Percentiles rank a stretch among this genome's conserved stretches.
Evolutionary conservation across 2,113 vertebrate genomes (phyloP).

Genomic region (Gymnocephalus cernua): DNA sequence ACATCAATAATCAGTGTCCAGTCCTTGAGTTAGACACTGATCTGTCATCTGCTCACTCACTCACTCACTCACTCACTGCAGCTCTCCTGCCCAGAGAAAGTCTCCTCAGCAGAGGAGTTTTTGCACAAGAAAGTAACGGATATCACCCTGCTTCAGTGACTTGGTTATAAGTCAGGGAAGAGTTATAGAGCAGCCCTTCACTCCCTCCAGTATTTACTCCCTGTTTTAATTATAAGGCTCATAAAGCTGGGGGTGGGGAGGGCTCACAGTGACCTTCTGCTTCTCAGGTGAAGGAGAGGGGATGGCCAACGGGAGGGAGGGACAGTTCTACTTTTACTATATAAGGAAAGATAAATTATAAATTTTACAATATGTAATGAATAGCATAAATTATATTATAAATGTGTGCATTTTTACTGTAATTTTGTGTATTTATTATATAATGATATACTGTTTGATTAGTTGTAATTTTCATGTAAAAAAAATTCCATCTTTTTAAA

Average conservation of each 20-base stretch:
- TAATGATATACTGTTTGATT: background rate
- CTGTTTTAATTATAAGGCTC: conserved; percentile 88
- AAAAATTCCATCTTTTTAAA: conserved; percentile 20
- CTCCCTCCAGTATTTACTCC: conserved; percentile 84
- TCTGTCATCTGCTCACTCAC: conserved; percentile 26
- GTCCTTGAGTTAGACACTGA: conserved; percentile 43
- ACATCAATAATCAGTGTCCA: conserved; percentile 34
- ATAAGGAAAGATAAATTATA: conserved; percentile 4
- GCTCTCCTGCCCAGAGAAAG: conserved; percentile 23
- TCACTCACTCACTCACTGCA: background rate
- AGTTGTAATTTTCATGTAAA: background rate
- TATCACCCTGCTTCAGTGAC: conserved; percentile 75
- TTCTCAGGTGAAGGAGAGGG: conserved; percentile 82
- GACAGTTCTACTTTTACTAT: conserved; percentile 19
- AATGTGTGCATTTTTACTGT: background rate
- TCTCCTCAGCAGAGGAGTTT: conserved; percentile 58
- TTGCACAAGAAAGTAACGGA: conserved; percentile 79
- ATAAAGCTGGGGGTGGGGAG: conserved; percentile 78
- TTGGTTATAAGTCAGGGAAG: conserved; percentile 80
- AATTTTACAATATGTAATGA: background rate
- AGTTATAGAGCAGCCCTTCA: conserved; percentile 82
- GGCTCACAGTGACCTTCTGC: conserved; percentile 81
- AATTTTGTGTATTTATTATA: background rate
- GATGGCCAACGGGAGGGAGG: conserved; percentile 61
- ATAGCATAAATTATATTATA: background rate